Evolutionary conservation across 2,797 vertebrate species (phyloP).

Genomic region (Tragopan temminckii): DNA sequence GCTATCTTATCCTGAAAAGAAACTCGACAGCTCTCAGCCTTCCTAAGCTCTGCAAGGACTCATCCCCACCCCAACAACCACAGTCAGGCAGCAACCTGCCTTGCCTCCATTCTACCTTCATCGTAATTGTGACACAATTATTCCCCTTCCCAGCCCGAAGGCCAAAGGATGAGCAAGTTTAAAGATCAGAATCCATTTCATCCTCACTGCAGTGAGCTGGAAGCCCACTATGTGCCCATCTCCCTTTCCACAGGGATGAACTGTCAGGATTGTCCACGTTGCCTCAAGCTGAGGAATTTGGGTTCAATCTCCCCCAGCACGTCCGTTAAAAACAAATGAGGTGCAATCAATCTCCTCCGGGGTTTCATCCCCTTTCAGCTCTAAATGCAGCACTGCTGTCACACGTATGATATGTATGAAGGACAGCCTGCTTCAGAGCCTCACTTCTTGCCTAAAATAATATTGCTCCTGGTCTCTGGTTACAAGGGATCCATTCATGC

Average conservation of each 20-base stretch:
- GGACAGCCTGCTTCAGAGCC: not conserved
- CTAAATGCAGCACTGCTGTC: slow-evolving; percentile 70
- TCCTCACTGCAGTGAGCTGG: not conserved
- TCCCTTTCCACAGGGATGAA: not conserved
- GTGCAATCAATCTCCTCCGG: not conserved
- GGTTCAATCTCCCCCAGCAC: not conserved
- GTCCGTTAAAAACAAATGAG: slow-evolving; percentile 47
- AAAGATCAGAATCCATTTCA: not conserved
- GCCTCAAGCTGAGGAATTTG: not conserved
- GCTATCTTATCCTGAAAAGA: not conserved
- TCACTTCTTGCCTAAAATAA: slow-evolving; percentile 44
- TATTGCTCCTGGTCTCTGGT: not conserved
- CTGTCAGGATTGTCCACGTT: not conserved
- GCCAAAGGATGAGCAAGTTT: not conserved
- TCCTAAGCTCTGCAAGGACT: not conserved
- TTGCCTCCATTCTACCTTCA: not conserved
- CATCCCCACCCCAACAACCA: not conserved
- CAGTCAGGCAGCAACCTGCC: slow-evolving; percentile 14
- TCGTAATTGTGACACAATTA: not conserved
- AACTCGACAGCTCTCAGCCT: not conserved
- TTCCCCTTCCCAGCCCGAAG: not conserved
- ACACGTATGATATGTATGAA: not conserved
- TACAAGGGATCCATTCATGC: not conserved
- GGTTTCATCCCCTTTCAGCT: slow-evolving; percentile 48
- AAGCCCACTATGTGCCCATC: not conserved